These are phyloP conservation scores for Acronicta alni DNA, from an alignment of 2,888 invertebrate species.

Conservation along the genomic window DNA sequence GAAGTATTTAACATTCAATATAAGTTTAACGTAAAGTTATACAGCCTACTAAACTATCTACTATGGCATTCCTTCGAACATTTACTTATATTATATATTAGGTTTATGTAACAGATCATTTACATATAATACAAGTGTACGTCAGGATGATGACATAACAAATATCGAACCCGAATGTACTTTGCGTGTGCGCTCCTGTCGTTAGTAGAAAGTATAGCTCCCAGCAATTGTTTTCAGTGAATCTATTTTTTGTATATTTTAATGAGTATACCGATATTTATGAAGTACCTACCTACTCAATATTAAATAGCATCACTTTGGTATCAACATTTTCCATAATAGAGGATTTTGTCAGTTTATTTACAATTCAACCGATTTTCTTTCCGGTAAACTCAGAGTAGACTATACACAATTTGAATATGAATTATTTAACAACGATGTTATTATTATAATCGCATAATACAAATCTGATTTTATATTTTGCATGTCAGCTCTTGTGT, in stretches of 20 bases:
- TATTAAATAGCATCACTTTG: too few relatives aligned
- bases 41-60: conserved; percentile 41
- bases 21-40: conserved; percentile 7
- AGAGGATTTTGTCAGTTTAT: too few relatives aligned
- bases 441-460: background rate
- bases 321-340: too few relatives aligned
- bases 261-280: too few relatives aligned
- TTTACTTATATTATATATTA: conserved; percentile 43
- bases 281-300: too few relatives aligned
- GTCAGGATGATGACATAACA: conserved; percentile 36
- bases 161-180: conserved; percentile 22
- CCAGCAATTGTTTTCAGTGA: background rate
- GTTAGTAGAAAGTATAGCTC: conserved; percentile 1
- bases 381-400: too few relatives aligned
- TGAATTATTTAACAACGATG: too few relatives aligned
- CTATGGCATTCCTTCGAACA: conserved; percentile 50
- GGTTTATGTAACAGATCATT: conserved; percentile 47
- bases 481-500: conserved; percentile 5
- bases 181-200: conserved; percentile 15
- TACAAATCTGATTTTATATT: conserved; percentile 9
- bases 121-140: conserved; percentile 40
- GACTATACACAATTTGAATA: too few relatives aligned
- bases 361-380: too few relatives aligned
- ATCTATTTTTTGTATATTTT: too few relatives aligned
- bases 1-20: background rate